These are phyloP conservation scores for Phenganax stokvisi DNA, from an alignment of 92 coral and sea anemone species.

Conservation along the genomic window DNA sequence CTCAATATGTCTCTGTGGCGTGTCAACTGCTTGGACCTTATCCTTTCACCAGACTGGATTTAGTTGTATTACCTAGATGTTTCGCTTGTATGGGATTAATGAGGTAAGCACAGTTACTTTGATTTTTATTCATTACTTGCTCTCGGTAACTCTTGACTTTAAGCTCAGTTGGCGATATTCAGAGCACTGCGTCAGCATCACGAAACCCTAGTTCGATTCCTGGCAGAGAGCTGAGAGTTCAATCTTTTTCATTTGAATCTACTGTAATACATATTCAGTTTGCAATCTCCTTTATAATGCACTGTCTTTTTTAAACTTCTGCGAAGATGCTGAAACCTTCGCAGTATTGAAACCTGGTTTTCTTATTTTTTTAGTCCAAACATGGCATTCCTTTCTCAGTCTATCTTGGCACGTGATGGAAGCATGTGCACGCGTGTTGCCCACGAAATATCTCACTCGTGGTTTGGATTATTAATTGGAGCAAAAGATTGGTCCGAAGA, in stretches of 20 bases:
- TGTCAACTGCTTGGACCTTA: conserved; percentile 90
- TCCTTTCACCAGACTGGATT: conserved; percentile 78
- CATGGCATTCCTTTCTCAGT: conserved; percentile 88
- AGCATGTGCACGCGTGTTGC: conserved; percentile 92
- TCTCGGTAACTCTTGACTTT: no score
- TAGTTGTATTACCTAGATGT: conserved; percentile 80
- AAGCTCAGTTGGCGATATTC: no score
- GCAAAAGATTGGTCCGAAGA: conserved; percentile 99
- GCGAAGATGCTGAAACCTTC: background rate
- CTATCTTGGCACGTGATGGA: conserved; percentile 86
- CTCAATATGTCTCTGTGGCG: conserved; percentile 71
- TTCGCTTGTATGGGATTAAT: conserved; percentile 99
- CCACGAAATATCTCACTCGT: conserved; percentile 94
- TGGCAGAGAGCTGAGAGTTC: no score
- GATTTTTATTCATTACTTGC: no score
- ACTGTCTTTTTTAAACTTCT: no score
- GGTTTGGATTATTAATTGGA: conserved; percentile 95
- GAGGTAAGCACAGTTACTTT: conserved; percentile 47
- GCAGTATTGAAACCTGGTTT: background rate
- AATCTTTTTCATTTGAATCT: no score
- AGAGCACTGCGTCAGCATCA: no score
- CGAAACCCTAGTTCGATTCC: no score
- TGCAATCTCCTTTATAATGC: no score
- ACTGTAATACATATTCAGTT: no score
- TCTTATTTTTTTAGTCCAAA: conserved; percentile 66